Conservation (phyloP, 1,140 invertebrate genomes). For the Diorhabda carinulata region DNA sequence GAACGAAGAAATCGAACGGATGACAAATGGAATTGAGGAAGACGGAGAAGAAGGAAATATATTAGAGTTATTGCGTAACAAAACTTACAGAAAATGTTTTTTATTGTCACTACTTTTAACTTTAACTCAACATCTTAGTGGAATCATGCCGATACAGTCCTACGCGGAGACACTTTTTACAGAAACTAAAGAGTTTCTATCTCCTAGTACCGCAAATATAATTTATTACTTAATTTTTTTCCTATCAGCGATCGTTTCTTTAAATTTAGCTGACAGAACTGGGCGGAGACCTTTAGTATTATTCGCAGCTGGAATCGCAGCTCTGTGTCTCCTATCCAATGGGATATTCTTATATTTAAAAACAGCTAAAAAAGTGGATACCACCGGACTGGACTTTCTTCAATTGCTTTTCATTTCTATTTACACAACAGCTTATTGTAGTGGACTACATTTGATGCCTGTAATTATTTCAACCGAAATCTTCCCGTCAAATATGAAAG, state of each 20-base stretch:
- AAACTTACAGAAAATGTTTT: slow-evolving; percentile 19
- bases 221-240: slow-evolving; percentile 9
- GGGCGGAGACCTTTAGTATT: slow-evolving; percentile 1
- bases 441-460: slow-evolving; percentile 5
- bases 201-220: not conserved
- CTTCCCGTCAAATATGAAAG: slow-evolving; percentile 18
- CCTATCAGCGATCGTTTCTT: slow-evolving; percentile 2
- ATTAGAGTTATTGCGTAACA: slow-evolving; percentile 19
- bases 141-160: not conserved
- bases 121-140: slow-evolving; percentile 9
- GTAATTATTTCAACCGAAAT: slow-evolving; percentile 9
- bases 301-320: not conserved
- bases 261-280: slow-evolving; percentile 15
- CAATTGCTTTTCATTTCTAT: not conserved
- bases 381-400: not conserved
- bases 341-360: slow-evolving; percentile 2
- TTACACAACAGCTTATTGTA: not conserved
- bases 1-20: slow-evolving; percentile 17
- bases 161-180: slow-evolving; percentile 1
- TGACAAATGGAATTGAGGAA: slow-evolving; percentile 4
- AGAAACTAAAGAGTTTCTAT: not conserved
- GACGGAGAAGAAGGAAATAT: slow-evolving; percentile 1
- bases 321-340: not conserved
- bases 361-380: not conserved
- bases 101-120: not conserved